Conservation (phyloP, 2,888 invertebrate species). For the Chalcosyrphus nemorum region DNA sequence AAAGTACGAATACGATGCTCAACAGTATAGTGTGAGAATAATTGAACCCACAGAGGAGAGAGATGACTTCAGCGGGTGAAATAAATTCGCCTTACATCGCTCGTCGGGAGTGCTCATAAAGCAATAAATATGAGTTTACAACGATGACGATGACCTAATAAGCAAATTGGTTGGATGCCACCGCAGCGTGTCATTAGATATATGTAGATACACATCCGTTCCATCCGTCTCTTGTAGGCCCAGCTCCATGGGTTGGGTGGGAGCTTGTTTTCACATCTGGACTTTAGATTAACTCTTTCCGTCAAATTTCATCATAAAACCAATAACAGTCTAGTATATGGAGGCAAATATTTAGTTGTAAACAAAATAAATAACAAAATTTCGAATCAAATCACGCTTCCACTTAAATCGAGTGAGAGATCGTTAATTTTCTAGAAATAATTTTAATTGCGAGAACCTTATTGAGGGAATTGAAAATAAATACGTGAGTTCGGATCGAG, state of each 20-base stretch:
- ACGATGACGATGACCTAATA: conserved; percentile 61
- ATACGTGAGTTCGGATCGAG: not conserved
- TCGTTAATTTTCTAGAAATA: conserved; percentile 2
- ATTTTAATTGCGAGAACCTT: conserved; percentile 6
- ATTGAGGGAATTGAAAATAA: conserved; percentile 1
- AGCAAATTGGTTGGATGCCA: conserved; percentile 27
- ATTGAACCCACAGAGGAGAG: not conserved
- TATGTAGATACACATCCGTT: conserved; percentile 39
- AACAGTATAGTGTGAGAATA: not conserved
- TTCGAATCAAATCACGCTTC: conserved; percentile 27
- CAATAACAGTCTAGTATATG: too few species aligned
- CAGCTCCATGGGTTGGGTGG: not conserved
- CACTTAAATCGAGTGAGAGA: not conserved
- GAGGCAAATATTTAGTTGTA: too few species aligned
- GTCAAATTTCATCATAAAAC: too few species aligned
- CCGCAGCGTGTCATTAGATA: conserved; percentile 33
- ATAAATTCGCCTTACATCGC: conserved; percentile 10
- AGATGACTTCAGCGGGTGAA: conserved; percentile 7
- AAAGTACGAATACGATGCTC: not conserved
- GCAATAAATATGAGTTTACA: conserved; percentile 34
- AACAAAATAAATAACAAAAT: conserved; percentile 16
- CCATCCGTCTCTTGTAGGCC: conserved; percentile 13
- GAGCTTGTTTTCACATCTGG: conserved; percentile 4
- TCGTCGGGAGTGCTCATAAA: conserved; percentile 10
- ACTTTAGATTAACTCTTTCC: not conserved